A percentile compares a stretch with the other conserved stretches of the same genome.
Evolutionary conservation across 2,888 invertebrate genomes (phyloP).

Genomic region (Epistrophe grossulariae): DNA sequence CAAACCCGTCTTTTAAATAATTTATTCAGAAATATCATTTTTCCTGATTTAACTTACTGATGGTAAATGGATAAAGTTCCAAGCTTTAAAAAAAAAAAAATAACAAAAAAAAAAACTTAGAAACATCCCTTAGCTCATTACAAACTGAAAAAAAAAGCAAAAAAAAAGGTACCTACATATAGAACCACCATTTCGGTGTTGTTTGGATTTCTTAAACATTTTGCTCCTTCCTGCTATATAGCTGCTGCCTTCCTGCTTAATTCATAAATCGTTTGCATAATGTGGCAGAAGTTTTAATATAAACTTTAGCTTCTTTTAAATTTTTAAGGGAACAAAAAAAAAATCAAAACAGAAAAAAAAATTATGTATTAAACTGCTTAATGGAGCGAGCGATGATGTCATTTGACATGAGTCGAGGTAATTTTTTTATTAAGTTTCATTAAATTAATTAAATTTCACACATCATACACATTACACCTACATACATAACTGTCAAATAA

Average conservation of each 20-base stretch:
- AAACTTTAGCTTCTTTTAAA: slow-evolving; percentile 18
- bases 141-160: slow-evolving; percentile 15
- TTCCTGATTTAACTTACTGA: slow-evolving; percentile 23
- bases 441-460: slow-evolving; percentile 52
- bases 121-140: slow-evolving; percentile 36
- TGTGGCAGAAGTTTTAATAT: slow-evolving; percentile 61
- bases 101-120: neutral
- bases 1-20: slow-evolving; percentile 43
- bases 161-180: neutral
- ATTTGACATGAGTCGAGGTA: slow-evolving; percentile 14
- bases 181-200: neutral
- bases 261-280: slow-evolving; percentile 68
- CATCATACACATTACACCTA: slow-evolving; percentile 6
- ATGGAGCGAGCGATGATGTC: slow-evolving; percentile 39
- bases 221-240: neutral
- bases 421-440: neutral
- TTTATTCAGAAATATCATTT: slow-evolving; percentile 47
- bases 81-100: neutral
- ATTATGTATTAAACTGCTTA: slow-evolving; percentile 22
- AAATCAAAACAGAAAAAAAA: neutral
- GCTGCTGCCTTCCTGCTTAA: neutral
- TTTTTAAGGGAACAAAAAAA: neutral
- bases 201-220: neutral
- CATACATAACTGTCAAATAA: neutral
- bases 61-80: slow-evolving; percentile 22